Base-by-base conservation (phyloP, 2,113 vertebrate species). In the Andinoacara biseriatus region DNA sequence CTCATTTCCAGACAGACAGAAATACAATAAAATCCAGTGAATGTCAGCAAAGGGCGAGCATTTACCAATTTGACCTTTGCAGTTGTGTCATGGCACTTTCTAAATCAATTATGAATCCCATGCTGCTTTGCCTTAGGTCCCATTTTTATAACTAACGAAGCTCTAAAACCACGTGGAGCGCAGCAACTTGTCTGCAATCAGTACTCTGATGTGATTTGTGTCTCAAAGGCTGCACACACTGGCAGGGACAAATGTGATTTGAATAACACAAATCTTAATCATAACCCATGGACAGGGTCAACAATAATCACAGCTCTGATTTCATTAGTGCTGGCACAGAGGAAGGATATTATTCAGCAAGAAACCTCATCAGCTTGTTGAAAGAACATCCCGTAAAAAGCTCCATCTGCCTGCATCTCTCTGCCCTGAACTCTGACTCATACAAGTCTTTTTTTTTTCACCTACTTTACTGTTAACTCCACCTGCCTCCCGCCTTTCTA, bases 271-370 rank as follows among this genome's bases (percentile, higher is more conserved):
- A 38, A 61, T 22, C 29, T 78, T 74, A 72, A 65, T 86, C 65
- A 67, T n/a, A 62, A 67, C 15, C 54, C 62, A 58, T 52, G 58
- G 75, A 82, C 58, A 26, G 60, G 72, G 59, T 72, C 83, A 65
- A 31, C 24, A 82, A 87, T 84, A 84, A 92, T 82, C 74, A 81
- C 22, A 63, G 49, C 40, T 79, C 38, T 78, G 83, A 90, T 89
- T 85, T 82, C 74, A 87, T 89, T 78, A 83, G 82, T 5, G 40
- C 61, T 52, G 40, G 74, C 78, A 82, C 18, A 74, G 61, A 82
- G 63, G 65, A 59, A 43, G 75, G 82, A 83, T 76, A 46, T 83
- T 69, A 69, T 81, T 81, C 72, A 83, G 63, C 75, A 46, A 61
- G 62, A 35, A 82, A 58, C 31, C 56, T 61, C 52, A 60, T 60